phyloP scores from a whole-genome alignment of 2,113 vertebrate genomes.

The Alligator mississippiensis region DNA sequence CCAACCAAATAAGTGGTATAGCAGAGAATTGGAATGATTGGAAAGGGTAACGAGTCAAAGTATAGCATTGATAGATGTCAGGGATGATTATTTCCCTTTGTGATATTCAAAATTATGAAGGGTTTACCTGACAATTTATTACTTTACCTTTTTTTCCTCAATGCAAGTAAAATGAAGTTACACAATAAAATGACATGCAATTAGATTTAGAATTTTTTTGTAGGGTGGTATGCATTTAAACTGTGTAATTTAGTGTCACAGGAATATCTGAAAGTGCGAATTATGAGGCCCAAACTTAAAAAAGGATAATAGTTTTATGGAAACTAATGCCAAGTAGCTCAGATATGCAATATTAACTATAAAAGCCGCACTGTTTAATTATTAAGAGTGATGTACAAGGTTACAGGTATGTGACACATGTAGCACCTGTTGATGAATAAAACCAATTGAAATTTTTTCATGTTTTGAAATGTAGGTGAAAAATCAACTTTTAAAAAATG shows the following conservation, averaged over 20 bases:
- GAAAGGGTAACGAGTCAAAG: background rate
- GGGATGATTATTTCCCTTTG: background rate
- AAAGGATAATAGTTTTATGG: background rate
- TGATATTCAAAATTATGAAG: background rate
- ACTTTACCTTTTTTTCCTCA: background rate
- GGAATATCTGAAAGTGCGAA: background rate
- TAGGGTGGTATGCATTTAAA: background rate
- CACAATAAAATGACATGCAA: background rate
- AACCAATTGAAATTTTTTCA: background rate
- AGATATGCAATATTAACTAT: background rate
- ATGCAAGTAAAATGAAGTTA: background rate
- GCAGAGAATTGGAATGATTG: background rate
- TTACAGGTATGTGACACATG: background rate
- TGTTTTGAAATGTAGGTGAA: background rate
- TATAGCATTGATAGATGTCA: background rate
- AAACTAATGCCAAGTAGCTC: background rate
- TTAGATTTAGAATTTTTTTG: background rate
- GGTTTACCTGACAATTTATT: background rate
- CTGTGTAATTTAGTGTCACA: background rate
- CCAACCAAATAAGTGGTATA: background rate
- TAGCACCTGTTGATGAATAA: background rate
- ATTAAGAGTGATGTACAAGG: background rate
- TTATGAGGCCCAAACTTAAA: background rate
- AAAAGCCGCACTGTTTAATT: background rate
- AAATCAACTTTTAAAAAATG: background rate